Evolutionary conservation across 2,797 vertebrate species (phyloP), one percentile per base, ranked within the genome.

Genomic region (Hapalemur alaotrensis): DNA sequence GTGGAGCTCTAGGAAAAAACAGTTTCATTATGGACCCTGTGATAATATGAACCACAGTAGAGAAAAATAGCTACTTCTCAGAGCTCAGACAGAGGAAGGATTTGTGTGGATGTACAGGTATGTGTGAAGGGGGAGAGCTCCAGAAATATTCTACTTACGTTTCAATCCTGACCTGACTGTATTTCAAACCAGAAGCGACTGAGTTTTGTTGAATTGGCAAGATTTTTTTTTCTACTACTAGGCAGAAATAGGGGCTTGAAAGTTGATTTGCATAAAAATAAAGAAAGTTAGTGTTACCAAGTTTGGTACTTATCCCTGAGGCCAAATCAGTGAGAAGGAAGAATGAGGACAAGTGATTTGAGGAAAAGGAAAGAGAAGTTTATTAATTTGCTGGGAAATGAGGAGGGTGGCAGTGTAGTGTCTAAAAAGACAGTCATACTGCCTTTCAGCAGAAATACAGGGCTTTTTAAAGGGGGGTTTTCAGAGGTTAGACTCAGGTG

Each of bases 51-150:
- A 43, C 23, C 13, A 2, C 8, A 23, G 43, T 4, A 59, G 52
- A 38, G 85, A 41, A 59, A 69, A 11, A 28, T 2, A 14, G 18
- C 22, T 12, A 0, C 10, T 28, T 41, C 84, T n/a, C 14, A 50
- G 92, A n/a, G 20, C 30, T 38, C 50, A 23, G 9, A 5, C 0
- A 1, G 0, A 2, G 67, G 10, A 52, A 17, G 25, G 11, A n/a
- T 50, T 18, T 9, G 3, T 2, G 1, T 0, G 0, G n/a, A 18
- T 41, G 61, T 73, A 22, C 48, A 12, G 6, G 18, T 57, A 41
- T 23, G 23, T 67, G 32, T 30, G 8, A 46, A 78, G 5, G 15
- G 6, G 11, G 28, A 14, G 6, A 1, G 17, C 10, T 7, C 7
- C 57, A 48, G 50, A 63, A 48, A 67, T 30, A 48, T 30, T 65